Percentiles rank a stretch among this genome's conserved stretches.
phyloP scores from a whole-genome alignment of 2,888 invertebrate species.

The Ametastegia equiseti region DNA sequence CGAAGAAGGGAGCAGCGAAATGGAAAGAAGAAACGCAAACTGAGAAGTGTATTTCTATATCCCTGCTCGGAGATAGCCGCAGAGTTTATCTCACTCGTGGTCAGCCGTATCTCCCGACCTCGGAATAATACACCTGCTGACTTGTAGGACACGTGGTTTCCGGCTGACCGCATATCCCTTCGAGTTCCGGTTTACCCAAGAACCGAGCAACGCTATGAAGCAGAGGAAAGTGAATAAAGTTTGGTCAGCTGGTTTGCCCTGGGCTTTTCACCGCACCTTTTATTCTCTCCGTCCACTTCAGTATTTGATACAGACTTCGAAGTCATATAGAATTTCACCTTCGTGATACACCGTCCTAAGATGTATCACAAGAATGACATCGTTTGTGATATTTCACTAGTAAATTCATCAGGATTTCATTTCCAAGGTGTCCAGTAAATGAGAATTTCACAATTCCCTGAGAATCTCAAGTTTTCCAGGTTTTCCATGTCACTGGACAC shows the following conservation, averaged over 20 bases:
- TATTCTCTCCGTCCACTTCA: neutral
- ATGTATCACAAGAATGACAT: too few species aligned
- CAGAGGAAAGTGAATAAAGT: neutral
- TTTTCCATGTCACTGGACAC: too few species aligned
- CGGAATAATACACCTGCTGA: neutral
- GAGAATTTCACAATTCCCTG: too few species aligned
- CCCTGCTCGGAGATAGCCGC: neutral
- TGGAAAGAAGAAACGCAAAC: neutral
- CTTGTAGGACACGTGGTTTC: neutral
- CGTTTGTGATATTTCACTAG: too few species aligned
- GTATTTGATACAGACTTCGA: neutral
- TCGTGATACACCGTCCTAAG: too few species aligned
- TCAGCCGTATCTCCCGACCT: neutral
- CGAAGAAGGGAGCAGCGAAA: neutral
- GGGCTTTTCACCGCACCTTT: neutral
- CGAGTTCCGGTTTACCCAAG: neutral
- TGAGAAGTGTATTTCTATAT: neutral
- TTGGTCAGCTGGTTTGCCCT: too few species aligned
- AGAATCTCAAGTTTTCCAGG: too few species aligned
- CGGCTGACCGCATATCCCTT: too few species aligned
- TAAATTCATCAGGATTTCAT: too few species aligned
- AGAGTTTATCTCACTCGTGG: neutral
- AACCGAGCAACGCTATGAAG: neutral
- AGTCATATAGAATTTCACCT: too few species aligned
- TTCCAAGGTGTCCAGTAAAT: too few species aligned